A percentile compares a stretch with the other conserved stretches of the same genome.
Evolutionary conservation across 2,113 vertebrate species (phyloP).

Genomic region (Hypomesus transpacificus): DNA sequence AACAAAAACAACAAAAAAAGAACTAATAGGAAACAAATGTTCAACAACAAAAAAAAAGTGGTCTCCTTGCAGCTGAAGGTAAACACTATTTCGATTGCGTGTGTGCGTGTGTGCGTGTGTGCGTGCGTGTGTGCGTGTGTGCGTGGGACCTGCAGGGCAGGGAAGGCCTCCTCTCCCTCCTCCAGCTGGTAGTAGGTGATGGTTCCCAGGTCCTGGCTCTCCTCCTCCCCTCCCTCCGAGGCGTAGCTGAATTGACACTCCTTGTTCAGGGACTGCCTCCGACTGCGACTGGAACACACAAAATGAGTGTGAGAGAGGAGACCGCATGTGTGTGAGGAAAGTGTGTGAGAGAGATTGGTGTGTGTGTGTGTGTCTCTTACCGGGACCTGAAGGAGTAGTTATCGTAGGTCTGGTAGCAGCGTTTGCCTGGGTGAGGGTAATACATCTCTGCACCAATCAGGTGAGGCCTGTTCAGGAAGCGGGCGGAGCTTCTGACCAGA

Average conservation of each 20-base stretch:
- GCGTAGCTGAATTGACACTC: constrained; percentile 75
- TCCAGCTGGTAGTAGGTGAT: constrained; percentile 77
- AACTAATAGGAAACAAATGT: no score
- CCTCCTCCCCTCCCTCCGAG: constrained; percentile 66
- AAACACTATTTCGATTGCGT: no score
- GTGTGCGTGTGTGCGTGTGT: background rate
- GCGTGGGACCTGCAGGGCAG: constrained; percentile 68
- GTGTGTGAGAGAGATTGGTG: no score
- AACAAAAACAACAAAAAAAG: no score
- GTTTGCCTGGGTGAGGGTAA: constrained; percentile 68
- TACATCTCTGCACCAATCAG: constrained; percentile 70
- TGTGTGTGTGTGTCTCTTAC: constrained; percentile 41
- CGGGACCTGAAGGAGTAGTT: constrained; percentile 67
- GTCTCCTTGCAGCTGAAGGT: no score
- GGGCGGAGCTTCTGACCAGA: constrained; percentile 64
- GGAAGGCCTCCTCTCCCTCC: constrained; percentile 73
- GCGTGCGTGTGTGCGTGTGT: no score
- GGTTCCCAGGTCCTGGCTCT: constrained; percentile 69
- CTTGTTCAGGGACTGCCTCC: constrained; percentile 73
- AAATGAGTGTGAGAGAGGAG: no score
- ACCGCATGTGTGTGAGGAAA: no score
- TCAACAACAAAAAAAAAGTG: no score
- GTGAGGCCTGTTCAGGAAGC: constrained; percentile 69
- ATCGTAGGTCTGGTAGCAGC: constrained; percentile 75
- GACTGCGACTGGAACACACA: constrained; percentile 62